Evolutionary conservation across 2,888 invertebrate species (phyloP).

Genomic region (Nomada fabriciana): DNA sequence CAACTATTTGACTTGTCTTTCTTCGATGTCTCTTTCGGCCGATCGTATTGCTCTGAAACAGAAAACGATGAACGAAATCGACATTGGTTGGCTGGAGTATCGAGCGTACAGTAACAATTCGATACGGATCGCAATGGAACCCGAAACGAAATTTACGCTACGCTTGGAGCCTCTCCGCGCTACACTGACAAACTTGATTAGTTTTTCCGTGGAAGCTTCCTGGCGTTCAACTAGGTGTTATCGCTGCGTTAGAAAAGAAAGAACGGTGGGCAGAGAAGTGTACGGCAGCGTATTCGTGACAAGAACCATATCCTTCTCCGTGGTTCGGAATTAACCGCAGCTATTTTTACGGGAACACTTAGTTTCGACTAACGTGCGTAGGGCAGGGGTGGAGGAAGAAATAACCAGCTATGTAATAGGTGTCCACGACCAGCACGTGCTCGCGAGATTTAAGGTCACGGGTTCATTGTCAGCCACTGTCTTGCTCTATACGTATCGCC

Average conservation of each 20-base stretch:
- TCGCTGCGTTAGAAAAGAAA: neutral
- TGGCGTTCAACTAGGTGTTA: too few relatives aligned
- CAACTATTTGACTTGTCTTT: neutral
- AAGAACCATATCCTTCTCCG: conserved; percentile 6
- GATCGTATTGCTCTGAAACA: conserved; percentile 69
- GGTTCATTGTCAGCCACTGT: neutral
- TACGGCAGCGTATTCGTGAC: neutral
- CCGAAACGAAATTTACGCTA: too few relatives aligned
- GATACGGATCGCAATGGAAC: neutral
- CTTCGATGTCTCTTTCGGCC: conserved; percentile 17
- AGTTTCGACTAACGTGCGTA: neutral
- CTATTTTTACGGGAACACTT: conserved; percentile 45
- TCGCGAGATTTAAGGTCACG: conserved; percentile 9
- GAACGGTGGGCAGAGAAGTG: neutral
- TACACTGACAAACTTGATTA: too few relatives aligned
- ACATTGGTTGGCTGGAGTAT: neutral
- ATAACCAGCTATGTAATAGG: neutral
- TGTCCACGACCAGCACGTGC: conserved; percentile 35
- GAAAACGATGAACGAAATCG: conserved; percentile 56
- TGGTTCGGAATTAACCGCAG: conserved; percentile 27
- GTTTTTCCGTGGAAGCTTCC: too few relatives aligned
- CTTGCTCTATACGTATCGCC: neutral
- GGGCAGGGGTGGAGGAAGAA: neutral
- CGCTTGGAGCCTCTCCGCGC: neutral
- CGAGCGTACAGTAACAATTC: neutral